Conservation (phyloP, 2,797 vertebrate species). For the Lepus oiostolus region DNA sequence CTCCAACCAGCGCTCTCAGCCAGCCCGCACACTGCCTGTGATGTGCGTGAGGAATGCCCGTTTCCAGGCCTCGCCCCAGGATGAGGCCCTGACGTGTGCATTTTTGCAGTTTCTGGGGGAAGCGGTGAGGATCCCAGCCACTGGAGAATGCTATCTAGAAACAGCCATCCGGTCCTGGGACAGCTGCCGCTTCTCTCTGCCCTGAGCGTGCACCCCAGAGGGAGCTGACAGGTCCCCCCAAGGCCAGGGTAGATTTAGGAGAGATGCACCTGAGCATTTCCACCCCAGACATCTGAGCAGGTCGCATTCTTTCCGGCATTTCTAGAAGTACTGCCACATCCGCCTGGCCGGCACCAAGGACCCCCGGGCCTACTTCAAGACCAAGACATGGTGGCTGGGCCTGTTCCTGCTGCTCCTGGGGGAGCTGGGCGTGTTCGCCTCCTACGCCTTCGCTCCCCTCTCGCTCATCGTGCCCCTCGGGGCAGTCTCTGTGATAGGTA, state of each 20-base stretch:
- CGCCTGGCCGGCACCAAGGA: conserved; percentile 93
- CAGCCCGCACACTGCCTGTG: neutral
- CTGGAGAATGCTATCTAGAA: neutral
- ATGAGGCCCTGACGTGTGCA: neutral
- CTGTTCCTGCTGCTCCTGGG: conserved; percentile 93
- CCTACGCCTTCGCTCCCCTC: conserved; percentile 96
- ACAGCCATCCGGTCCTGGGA: neutral
- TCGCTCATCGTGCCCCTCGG: conserved; percentile 95
- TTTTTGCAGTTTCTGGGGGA: neutral
- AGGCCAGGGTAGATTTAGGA: neutral
- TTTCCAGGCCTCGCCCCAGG: neutral
- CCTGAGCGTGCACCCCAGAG: neutral
- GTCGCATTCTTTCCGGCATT: neutral
- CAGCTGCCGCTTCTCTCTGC: rapidly evolving
- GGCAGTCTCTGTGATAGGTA: conserved; percentile 95
- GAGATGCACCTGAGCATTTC: rapidly evolving
- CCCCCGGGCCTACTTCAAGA: conserved; percentile 93
- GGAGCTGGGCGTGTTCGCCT: conserved; percentile 94
- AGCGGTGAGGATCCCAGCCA: neutral
- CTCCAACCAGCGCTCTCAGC: neutral
- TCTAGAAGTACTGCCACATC: conserved; percentile 96
- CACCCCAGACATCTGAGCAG: neutral
- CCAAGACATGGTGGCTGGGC: conserved; percentile 98
- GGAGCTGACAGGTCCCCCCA: neutral
- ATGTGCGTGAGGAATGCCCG: neutral